Evolutionary conservation across 2,888 invertebrate species (phyloP).

Genomic region (Nomada goodeniana): DNA sequence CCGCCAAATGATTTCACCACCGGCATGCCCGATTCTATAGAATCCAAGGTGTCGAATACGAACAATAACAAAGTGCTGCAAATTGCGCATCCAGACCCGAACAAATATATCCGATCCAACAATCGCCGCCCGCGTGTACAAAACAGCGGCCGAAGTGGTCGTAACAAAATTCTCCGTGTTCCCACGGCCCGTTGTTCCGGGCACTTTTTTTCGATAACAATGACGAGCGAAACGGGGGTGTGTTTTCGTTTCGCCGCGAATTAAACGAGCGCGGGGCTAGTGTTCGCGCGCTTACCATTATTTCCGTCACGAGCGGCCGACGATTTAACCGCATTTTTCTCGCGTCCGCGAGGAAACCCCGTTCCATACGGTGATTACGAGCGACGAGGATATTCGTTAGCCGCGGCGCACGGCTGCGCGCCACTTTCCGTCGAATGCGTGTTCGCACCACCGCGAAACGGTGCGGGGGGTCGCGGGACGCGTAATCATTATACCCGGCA

Average conservation of each 20-base stretch:
- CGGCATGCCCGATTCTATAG: too few species aligned
- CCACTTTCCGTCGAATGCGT: not conserved
- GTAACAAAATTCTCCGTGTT: not conserved
- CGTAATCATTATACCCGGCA: conserved; percentile 45
- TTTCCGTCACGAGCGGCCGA: conserved; percentile 37
- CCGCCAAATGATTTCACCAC: too few species aligned
- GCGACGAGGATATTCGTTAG: conserved; percentile 41
- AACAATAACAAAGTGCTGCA: too few species aligned
- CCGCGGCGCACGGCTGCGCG: not conserved
- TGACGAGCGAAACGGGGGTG: conserved; percentile 3
- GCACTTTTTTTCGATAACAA: conserved; percentile 7
- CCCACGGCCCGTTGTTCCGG: not conserved
- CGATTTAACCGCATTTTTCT: conserved; percentile 37
- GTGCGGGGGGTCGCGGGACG: not conserved
- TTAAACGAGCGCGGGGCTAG: conserved; percentile 28
- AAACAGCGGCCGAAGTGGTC: not conserved
- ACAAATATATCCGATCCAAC: too few species aligned
- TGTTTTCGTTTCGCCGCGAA: conserved; percentile 35
- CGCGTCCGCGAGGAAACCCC: conserved; percentile 18
- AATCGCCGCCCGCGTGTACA: not conserved
- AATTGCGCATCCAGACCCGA: too few species aligned
- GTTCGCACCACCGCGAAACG: conserved; percentile 7
- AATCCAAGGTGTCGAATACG: too few species aligned
- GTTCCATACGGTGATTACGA: conserved; percentile 40
- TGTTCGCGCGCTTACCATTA: conserved; percentile 39